Conservation (phyloP, 1,140 invertebrate genomes). For the Cyrtorhinus lividipennis region DNA sequence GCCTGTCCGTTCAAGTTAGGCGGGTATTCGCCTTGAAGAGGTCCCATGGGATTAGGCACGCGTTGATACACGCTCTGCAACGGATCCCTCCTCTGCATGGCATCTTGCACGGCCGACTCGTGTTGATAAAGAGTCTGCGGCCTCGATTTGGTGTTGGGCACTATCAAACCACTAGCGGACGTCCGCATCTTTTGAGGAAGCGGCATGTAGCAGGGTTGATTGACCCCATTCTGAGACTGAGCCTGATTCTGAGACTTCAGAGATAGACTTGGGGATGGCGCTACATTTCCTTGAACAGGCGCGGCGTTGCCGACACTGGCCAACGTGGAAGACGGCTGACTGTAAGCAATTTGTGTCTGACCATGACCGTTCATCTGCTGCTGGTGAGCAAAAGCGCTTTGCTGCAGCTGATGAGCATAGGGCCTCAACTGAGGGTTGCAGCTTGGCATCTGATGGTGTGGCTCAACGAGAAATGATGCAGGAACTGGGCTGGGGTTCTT, state of each 20-base stretch:
- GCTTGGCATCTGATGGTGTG: neutral
- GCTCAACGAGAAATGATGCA: neutral
- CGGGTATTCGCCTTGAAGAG: conserved; percentile 11
- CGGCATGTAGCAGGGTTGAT: conserved; percentile 12
- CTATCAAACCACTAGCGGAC: conserved; percentile 2
- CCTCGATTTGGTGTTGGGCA: conserved; percentile 14
- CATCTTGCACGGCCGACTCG: conserved; percentile 22
- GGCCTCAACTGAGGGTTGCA: conserved; percentile 4
- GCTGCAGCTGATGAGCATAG: conserved; percentile 8
- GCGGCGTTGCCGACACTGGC: neutral
- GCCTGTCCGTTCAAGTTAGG: neutral
- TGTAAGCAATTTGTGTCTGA: conserved; percentile 7
- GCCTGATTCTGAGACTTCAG: conserved; percentile 12
- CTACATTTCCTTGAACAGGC: neutral
- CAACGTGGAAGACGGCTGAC: neutral
- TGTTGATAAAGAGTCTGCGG: conserved; percentile 25
- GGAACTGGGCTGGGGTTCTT: conserved; percentile 4
- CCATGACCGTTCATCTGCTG: conserved; percentile 13
- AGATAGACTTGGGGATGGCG: conserved; percentile 15
- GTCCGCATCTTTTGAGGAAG: conserved; percentile 5
- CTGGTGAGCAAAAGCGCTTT: conserved; percentile 6
- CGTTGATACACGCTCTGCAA: conserved; percentile 23
- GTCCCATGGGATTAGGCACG: conserved; percentile 20
- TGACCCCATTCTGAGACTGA: neutral
- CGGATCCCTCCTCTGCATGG: conserved; percentile 14